Evolutionary conservation across 1,140 invertebrate genomes (phyloP).

Genomic region (Cryptotermes secundus): DNA sequence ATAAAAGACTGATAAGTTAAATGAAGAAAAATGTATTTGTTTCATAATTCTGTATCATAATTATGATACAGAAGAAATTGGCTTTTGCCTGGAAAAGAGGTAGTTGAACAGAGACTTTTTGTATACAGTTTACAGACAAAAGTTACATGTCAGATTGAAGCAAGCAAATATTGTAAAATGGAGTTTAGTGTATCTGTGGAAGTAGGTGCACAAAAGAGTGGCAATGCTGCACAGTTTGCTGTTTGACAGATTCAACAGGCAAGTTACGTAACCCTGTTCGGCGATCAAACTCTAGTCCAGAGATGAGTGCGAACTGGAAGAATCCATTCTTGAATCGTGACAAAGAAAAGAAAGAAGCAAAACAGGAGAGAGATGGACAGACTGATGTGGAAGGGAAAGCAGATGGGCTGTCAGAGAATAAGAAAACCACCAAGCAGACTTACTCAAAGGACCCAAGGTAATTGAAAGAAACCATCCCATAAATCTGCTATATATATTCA

Average conservation of each 20-base stretch:
- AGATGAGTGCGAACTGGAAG: conserved; percentile 86
- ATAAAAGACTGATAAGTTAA: not conserved
- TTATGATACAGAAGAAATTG: no score
- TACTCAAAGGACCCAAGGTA: conserved; percentile 66
- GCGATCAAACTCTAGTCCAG: conserved; percentile 84
- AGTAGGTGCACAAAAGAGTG: not conserved
- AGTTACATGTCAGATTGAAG: no score
- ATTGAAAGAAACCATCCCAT: not conserved
- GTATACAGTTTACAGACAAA: not conserved
- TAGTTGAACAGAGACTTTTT: no score
- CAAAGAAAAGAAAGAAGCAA: conserved; percentile 29
- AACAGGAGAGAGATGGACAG: conserved; percentile 22
- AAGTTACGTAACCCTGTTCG: conserved; percentile 74
- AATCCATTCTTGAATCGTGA: conserved; percentile 60
- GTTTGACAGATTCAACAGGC: conserved; percentile 35
- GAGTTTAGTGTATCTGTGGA: not conserved
- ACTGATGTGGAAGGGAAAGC: conserved; percentile 47
- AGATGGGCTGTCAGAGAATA: conserved; percentile 52
- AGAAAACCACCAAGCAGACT: conserved; percentile 63
- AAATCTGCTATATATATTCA: not conserved
- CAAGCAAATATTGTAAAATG: no score
- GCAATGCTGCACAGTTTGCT: not conserved
- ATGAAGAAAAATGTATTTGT: no score
- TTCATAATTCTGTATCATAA: no score
- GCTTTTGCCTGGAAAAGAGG: no score